Conservation (phyloP, 2,797 vertebrate species). For the Chloroceryle inda region DNA sequence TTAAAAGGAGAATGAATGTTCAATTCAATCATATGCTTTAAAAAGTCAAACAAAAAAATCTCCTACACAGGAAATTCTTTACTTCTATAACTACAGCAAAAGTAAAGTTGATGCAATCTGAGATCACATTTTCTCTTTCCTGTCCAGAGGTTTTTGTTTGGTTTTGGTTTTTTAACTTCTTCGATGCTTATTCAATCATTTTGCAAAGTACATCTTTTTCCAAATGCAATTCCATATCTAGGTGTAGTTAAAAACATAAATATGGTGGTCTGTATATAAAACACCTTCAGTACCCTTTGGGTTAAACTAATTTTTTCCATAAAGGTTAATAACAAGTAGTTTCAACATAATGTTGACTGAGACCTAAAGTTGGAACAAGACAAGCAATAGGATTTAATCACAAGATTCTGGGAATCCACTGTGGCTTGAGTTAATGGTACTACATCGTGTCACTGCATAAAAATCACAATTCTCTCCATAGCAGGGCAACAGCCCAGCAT, state of each 20-base stretch:
- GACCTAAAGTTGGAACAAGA: background rate
- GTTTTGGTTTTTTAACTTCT: background rate
- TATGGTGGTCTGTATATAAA: background rate
- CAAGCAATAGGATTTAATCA: background rate
- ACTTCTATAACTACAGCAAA: background rate
- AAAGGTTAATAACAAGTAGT: background rate
- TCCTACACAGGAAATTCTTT: background rate
- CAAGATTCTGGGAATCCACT: background rate
- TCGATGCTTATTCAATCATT: background rate
- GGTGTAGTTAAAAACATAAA: background rate
- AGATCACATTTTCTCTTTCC: background rate
- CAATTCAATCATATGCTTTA: background rate
- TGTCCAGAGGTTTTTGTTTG: background rate
- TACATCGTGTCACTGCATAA: background rate
- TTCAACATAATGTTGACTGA: background rate
- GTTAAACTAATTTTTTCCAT: background rate
- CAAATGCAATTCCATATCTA: background rate
- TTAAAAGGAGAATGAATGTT: background rate
- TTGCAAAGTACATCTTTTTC: background rate
- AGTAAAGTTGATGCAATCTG: background rate
- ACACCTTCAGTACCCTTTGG: background rate
- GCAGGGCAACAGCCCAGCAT: background rate
- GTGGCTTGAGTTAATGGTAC: background rate
- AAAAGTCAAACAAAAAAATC: background rate
- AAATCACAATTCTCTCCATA: background rate